These are phyloP conservation scores for Charina bottae DNA, from an alignment of 2,113 vertebrate genomes.

Conservation along the genomic window DNA sequence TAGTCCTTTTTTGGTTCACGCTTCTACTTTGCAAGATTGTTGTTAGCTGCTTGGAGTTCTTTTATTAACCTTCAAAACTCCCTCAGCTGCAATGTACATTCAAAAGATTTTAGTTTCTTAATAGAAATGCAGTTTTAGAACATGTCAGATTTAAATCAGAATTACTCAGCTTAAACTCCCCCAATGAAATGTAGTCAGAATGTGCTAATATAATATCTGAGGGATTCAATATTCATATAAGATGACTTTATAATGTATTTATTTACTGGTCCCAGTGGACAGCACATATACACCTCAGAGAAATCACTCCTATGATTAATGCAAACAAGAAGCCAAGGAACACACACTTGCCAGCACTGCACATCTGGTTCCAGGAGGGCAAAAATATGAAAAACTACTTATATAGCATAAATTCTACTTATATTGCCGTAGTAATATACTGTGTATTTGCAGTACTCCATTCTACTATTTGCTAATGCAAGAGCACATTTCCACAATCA, in stretches of 20 bases:
- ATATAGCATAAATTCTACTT: background rate
- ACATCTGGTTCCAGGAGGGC: slow-evolving; percentile 39
- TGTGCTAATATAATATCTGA: background rate
- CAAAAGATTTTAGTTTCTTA: slow-evolving; percentile 49
- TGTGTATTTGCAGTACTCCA: background rate
- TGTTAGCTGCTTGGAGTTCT: too few relatives aligned
- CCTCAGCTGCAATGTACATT: slow-evolving; percentile 41
- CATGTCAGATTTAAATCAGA: slow-evolving; percentile 35
- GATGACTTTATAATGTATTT: background rate
- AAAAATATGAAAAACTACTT: background rate
- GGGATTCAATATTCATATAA: slow-evolving; percentile 43
- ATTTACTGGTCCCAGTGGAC: slow-evolving; percentile 39
- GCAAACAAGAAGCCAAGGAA: slow-evolving; percentile 58
- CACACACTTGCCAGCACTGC: slow-evolving; percentile 23
- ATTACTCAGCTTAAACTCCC: too few relatives aligned
- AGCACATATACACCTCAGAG: slow-evolving; percentile 35
- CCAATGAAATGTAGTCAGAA: slow-evolving; percentile 39
- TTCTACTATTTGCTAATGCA: background rate
- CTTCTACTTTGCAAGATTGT: too few relatives aligned
- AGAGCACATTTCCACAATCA: background rate
- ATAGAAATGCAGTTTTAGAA: slow-evolving; percentile 32
- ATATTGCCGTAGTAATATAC: background rate
- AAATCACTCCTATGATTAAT: slow-evolving; percentile 51
- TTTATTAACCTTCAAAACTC: too few relatives aligned
- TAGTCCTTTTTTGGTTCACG: too few relatives aligned